These are phyloP conservation scores for Fabriciana adippe DNA, from an alignment of 2,888 invertebrate species.

Conservation along the genomic window DNA sequence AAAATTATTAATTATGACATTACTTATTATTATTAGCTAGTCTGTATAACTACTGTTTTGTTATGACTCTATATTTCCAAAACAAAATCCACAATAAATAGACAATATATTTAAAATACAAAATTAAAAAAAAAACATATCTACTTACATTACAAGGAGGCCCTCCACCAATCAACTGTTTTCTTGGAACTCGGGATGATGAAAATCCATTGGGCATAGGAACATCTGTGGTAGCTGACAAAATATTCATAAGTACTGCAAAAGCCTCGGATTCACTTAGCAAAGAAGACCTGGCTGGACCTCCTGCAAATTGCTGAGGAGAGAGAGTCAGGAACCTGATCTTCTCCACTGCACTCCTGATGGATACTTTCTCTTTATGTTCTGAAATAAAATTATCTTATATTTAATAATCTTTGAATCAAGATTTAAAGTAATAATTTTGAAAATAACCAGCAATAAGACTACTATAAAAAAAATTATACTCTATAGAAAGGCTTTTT, in stretches of 20 bases:
- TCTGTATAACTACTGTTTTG: too few species aligned
- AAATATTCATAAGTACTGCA: constrained; percentile 91
- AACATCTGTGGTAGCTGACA: constrained; percentile 85
- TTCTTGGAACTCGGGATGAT: constrained; percentile 73
- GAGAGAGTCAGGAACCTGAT: constrained; percentile 90
- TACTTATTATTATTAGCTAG: too few species aligned
- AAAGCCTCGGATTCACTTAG: constrained; percentile 90
- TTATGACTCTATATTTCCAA: too few species aligned
- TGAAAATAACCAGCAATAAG: too few species aligned
- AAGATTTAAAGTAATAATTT: too few species aligned
- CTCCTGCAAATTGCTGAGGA: constrained; percentile 92
- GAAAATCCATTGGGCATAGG: constrained; percentile 90
- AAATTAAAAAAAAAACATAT: too few species aligned
- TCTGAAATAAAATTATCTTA: constrained; percentile 43
- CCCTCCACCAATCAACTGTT: constrained; percentile 63
- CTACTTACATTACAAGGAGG: constrained; percentile 54
- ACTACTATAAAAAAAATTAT: too few species aligned
- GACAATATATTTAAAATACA: too few species aligned
- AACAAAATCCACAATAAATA: too few species aligned
- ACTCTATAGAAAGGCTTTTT: too few species aligned
- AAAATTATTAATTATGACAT: too few species aligned
- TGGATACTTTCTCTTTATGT: constrained; percentile 61
- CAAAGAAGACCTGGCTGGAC: constrained; percentile 88
- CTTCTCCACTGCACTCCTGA: constrained; percentile 87
- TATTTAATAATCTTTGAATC: background rate